Evolutionary conservation across 1,140 invertebrate species (phyloP).

Genomic region (Heliconius hermathena): DNA sequence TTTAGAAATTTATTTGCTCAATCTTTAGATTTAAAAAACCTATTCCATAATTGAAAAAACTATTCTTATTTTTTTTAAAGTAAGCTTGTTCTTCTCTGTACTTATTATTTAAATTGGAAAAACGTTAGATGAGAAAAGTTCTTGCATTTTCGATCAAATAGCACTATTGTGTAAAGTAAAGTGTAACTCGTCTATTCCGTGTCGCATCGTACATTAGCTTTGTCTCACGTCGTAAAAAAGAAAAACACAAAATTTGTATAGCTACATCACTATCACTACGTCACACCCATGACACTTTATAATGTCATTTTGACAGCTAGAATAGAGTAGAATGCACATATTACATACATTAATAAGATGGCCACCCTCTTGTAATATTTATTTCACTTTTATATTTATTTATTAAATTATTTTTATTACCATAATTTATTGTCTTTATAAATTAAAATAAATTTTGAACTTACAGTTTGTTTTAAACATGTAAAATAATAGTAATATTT

Average conservation of each 20-base stretch:
- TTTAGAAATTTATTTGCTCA: too few species aligned
- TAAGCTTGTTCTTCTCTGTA: too few species aligned
- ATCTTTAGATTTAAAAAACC: too few species aligned
- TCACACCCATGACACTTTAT: not conserved
- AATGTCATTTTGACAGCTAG: not conserved
- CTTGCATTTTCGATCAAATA: conserved; percentile 16
- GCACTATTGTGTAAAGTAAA: conserved; percentile 6
- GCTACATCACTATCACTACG: not conserved
- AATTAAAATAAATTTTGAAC: too few species aligned
- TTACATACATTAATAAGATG: not conserved
- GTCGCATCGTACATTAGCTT: not conserved
- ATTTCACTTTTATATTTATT: not conserved
- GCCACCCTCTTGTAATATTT: conserved; percentile 2
- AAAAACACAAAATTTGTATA: not conserved
- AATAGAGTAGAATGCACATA: not conserved
- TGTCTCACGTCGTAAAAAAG: not conserved
- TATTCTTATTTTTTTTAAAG: too few species aligned
- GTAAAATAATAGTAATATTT: too few species aligned
- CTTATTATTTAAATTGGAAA: too few species aligned
- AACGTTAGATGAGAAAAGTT: too few species aligned
- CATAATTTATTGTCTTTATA: not conserved
- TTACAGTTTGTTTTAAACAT: too few species aligned
- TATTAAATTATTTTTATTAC: not conserved
- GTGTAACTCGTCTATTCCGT: conserved; percentile 1
- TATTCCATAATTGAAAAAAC: too few species aligned